Evolutionary conservation across 2,888 invertebrate genomes (phyloP).

Genomic region (Lasioglossum leucozonium): DNA sequence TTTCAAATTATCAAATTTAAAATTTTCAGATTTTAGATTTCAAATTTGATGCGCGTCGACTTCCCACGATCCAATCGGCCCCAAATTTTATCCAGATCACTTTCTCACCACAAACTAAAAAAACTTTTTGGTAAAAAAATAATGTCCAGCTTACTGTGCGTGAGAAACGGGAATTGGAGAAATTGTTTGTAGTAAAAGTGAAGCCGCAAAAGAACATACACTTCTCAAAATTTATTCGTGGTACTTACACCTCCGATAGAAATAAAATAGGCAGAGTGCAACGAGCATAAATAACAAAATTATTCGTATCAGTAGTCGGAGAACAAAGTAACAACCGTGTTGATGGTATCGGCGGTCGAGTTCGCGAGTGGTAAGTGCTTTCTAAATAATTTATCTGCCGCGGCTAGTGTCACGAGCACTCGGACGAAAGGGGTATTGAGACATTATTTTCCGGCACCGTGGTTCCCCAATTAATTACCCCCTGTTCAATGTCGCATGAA

Average conservation of each 20-base stretch:
- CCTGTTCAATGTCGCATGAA: slow-evolving; percentile 37
- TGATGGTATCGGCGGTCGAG: neutral
- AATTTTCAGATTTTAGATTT: no score
- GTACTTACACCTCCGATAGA: neutral
- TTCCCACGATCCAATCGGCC: no score
- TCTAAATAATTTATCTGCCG: neutral
- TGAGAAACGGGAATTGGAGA: neutral
- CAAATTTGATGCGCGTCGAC: no score
- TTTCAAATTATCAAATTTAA: no score
- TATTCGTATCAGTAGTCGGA: neutral
- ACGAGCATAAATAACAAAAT: neutral
- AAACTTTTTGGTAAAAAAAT: no score
- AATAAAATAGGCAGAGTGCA: no score
- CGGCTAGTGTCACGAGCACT: neutral
- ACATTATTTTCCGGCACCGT: slow-evolving; percentile 1
- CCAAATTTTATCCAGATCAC: no score
- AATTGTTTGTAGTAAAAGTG: neutral
- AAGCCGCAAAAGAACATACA: no score
- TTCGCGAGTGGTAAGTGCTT: neutral
- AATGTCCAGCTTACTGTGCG: no score
- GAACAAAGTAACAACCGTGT: neutral
- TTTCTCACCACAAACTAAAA: no score
- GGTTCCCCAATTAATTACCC: slow-evolving; percentile 42
- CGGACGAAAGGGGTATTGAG: neutral
- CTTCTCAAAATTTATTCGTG: neutral